Evolutionary conservation across 2,113 vertebrate genomes (phyloP).

Genomic region (Cichladusa arquata): DNA sequence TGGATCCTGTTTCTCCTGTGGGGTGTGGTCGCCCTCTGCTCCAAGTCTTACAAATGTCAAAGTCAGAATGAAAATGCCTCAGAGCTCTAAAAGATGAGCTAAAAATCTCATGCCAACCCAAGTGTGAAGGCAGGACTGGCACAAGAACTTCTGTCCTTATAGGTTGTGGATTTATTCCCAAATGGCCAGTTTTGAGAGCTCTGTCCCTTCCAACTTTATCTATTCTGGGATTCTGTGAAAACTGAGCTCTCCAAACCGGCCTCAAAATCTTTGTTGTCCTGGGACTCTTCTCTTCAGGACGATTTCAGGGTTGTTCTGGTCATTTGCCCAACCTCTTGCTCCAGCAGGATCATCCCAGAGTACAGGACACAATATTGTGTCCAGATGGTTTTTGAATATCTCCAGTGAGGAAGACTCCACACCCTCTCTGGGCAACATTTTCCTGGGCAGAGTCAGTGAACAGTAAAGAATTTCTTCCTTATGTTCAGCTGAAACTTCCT

Average conservation of each 20-base stretch:
- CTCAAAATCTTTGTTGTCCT: no score
- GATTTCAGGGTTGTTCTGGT: background rate
- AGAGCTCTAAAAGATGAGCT: background rate
- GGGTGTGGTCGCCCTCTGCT: background rate
- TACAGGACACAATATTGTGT: no score
- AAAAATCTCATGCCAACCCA: background rate
- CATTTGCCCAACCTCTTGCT: background rate
- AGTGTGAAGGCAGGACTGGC: background rate
- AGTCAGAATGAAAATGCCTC: background rate
- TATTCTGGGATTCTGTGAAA: no score
- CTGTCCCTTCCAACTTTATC: no score
- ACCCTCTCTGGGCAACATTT: background rate
- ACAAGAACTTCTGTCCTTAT: background rate
- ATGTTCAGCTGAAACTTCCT: background rate
- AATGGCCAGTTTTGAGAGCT: background rate
- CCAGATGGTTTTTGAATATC: background rate
- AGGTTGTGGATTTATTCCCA: background rate
- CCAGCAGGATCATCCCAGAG: background rate
- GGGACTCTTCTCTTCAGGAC: no score
- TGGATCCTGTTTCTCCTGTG: background rate
- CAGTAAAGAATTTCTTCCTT: no score
- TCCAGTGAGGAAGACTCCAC: background rate
- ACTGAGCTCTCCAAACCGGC: no score
- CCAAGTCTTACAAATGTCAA: background rate
- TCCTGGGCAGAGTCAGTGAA: background rate